A percentile compares a stretch with the other conserved stretches of the same genome.
phyloP scores from a whole-genome alignment of 2,888 invertebrate genomes.

The Cylloceria caligata region DNA sequence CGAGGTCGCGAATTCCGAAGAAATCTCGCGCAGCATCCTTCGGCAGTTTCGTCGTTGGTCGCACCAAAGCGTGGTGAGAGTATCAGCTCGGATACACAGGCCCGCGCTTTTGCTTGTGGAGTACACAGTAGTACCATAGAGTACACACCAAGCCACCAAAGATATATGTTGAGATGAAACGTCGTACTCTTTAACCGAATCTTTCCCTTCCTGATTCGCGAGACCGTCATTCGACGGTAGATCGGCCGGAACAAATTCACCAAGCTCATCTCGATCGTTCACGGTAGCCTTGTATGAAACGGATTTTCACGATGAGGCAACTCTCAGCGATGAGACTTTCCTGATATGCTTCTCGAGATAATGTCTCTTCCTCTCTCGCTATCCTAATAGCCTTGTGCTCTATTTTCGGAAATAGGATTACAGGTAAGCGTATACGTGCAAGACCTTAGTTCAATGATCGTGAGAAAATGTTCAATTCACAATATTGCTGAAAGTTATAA shows the following conservation, averaged over 20 bases:
- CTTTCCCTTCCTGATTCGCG: constrained; percentile 6
- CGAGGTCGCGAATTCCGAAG: constrained; percentile 30
- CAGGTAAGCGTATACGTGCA: neutral
- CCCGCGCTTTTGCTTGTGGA: neutral
- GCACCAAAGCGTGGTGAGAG: constrained; percentile 8
- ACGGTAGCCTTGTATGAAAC: neutral
- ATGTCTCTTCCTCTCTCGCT: neutral
- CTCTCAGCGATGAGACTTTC: neutral
- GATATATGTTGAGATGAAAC: constrained; percentile 9
- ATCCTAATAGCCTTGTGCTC: neutral
- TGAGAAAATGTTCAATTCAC: neutral
- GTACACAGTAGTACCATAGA: neutral
- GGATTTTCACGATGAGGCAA: constrained; percentile 9
- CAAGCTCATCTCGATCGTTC: constrained; percentile 19
- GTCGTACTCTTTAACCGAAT: neutral
- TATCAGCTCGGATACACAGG: neutral
- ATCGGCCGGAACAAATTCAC: constrained; percentile 37
- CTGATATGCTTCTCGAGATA: constrained; percentile 2
- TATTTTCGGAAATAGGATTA: neutral
- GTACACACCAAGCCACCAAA: neutral
- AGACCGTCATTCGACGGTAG: constrained; percentile 11
- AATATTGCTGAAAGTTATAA: neutral
- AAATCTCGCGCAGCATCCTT: constrained; percentile 7
- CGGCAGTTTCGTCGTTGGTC: constrained; percentile 6
- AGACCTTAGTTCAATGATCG: neutral